These are phyloP conservation scores for Drosophila heteroneura DNA, from an alignment of 2,888 invertebrate species.

Conservation along the genomic window DNA sequence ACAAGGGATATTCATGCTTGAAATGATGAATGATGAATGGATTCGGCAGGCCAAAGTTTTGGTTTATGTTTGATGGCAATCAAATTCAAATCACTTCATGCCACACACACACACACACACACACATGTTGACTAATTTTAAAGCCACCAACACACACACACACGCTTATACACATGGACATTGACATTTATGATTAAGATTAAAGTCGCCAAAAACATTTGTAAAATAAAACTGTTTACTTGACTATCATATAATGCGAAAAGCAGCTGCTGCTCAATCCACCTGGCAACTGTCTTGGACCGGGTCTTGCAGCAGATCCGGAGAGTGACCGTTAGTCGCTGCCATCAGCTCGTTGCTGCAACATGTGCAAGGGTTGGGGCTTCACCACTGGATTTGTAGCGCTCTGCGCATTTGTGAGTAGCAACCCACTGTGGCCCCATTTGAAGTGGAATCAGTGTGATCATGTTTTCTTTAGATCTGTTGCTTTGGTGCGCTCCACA, in stretches of 20 bases:
- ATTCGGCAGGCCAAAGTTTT: constrained; percentile 26
- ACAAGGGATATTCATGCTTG: neutral
- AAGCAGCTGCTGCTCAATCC: constrained; percentile 1
- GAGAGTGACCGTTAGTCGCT: constrained; percentile 28
- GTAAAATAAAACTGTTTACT: constrained; percentile 70
- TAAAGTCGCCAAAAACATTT: constrained; percentile 69
- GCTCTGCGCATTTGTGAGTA: constrained; percentile 60
- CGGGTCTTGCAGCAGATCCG: neutral
- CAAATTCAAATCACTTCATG: constrained; percentile 21
- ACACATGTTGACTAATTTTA: constrained; percentile 68
- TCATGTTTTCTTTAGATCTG: constrained; percentile 38
- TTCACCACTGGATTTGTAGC: constrained; percentile 47
- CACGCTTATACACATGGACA: constrained; percentile 11
- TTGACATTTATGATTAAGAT: constrained; percentile 65
- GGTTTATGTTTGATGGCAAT: constrained; percentile 28
- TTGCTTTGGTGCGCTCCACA: constrained; percentile 54
- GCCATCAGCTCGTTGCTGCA: constrained; percentile 22
- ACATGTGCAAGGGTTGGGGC: constrained; percentile 57
- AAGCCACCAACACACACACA: constrained; percentile 20
- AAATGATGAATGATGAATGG: constrained; percentile 12
- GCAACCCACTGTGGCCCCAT: neutral
- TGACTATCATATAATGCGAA: constrained; percentile 17
- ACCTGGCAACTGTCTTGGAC: constrained; percentile 19
- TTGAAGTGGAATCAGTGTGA: neutral
- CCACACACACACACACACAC: constrained; percentile 17